Base-by-base conservation (phyloP, 2,113 vertebrate species). In the Podarcis cretensis region DNA sequence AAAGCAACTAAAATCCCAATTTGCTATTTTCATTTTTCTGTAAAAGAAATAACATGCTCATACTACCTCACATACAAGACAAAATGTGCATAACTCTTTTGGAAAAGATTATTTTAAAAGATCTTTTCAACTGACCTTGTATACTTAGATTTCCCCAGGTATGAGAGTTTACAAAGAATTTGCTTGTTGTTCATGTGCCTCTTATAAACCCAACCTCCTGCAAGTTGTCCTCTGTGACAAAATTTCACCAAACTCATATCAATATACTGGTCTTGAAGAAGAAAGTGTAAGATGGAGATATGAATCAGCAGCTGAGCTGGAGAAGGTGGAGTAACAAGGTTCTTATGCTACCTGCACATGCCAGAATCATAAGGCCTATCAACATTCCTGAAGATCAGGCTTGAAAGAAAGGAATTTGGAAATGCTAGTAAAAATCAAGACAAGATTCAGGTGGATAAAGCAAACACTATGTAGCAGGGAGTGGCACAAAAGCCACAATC, bases 11-110 rank as follows among this genome's bases (percentile, higher is more conserved):
- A 91, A 94, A 81, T 71, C 80, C 48, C 30, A 59, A 37, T 89
- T 91, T 92, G 87, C 1, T 84, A 54, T 91, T 95, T 94, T 86
- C 8, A 92, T 96, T 94, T 94, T 93, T 95, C 91, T 92, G 92
- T 90, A 66, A 92, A 94, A 90, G 88, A 94, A 95, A 92, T 83
- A 84, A 89, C 96, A 85, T 32, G 81, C 6, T 68, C 54, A 78
- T 66, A 92, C 82, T 88, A 71, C 37, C 0, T 0, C 59, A 83
- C 83, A 77, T 90, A 35, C 0, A 21, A 74, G 92, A 89, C 9
- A 59, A 92, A 95, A 94, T 35, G 79, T 3, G 40, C 92, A 84
- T 75, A 25, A 4, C 9, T 57, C 81, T 43, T 79, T 86, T 83
- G 79, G 48, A 89, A 90, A 89, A 92, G 74, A 27, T 3, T 6